Conservation (phyloP, 2,797 vertebrate genomes). For the Molossus molossus region DNA sequence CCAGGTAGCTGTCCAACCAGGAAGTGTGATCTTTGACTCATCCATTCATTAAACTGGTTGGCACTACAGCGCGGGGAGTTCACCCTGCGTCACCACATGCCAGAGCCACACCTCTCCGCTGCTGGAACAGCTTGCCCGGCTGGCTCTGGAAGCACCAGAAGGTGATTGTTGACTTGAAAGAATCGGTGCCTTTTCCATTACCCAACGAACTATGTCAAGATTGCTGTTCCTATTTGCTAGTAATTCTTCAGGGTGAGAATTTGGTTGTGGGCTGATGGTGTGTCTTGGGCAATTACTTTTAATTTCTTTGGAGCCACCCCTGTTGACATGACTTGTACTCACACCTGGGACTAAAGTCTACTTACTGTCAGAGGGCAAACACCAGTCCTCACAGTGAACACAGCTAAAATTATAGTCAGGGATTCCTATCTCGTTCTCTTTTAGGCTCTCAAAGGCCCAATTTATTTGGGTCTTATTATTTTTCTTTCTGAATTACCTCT, state of each 20-base stretch:
- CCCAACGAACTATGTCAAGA: background rate
- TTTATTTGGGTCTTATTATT: background rate
- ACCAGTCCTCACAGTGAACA: conserved; percentile 40
- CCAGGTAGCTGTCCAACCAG: background rate
- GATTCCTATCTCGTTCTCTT: background rate
- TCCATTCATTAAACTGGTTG: conserved; percentile 42
- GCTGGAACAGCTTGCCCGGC: conserved; percentile 73
- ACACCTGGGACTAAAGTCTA: conserved; percentile 72
- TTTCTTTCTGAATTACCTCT: conserved; percentile 44
- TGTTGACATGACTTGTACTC: conserved; percentile 66
- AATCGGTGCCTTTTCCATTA: conserved; percentile 27
- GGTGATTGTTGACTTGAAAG: conserved; percentile 47
- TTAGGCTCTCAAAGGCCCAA: background rate
- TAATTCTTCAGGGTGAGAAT: conserved; percentile 67
- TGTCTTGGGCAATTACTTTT: conserved; percentile 71
- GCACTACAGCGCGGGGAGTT: conserved; percentile 45
- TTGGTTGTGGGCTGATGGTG: conserved; percentile 39
- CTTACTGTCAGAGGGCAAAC: conserved; percentile 56
- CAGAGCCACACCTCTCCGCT: conserved; percentile 32
- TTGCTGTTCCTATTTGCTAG: conserved; percentile 19
- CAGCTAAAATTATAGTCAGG: background rate
- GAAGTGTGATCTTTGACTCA: conserved; percentile 74
- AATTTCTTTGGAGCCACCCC: conserved; percentile 73
- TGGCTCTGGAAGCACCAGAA: conserved; percentile 6
- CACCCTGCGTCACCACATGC: background rate